phyloP scores from a whole-genome alignment of 2,113 vertebrate genomes.

The Bos javanicus region DNA sequence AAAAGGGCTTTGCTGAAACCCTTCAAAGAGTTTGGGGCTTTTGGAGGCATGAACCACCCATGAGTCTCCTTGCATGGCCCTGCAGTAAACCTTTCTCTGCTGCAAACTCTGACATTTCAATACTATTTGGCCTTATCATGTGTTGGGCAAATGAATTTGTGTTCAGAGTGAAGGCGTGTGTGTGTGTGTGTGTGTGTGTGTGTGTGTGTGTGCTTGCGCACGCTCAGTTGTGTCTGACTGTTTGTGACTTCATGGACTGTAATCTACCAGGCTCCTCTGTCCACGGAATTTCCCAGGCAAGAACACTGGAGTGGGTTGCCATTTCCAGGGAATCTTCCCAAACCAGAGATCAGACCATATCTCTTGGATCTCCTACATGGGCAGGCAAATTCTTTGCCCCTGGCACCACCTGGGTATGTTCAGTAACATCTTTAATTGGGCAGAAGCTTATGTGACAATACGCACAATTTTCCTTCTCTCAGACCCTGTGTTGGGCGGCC shows the following conservation, averaged over 20 bases:
- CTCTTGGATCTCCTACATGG: not conserved
- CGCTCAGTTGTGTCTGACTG: not conserved
- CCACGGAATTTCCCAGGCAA: not conserved
- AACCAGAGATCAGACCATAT: not conserved
- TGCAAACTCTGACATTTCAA: not conserved
- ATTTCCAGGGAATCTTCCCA: fast-evolving
- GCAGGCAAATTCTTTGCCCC: not conserved
- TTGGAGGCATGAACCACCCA: not conserved
- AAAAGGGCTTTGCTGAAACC: not conserved
- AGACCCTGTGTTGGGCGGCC: not conserved
- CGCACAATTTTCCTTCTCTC: not conserved
- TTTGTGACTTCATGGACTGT: not conserved
- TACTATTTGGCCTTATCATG: not conserved
- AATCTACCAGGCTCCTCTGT: not conserved
- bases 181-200: no score
- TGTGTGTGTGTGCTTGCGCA: fast-evolving
- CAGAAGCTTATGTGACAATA: not conserved
- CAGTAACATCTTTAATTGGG: not conserved
- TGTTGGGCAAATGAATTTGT: not conserved
- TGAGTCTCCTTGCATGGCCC: not conserved
- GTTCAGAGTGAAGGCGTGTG: not conserved
- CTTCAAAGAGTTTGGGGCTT: not conserved
- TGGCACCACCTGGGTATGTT: not conserved
- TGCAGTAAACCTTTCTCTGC: not conserved
- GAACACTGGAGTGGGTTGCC: not conserved